Evolutionary conservation across 1,140 invertebrate genomes (phyloP), one percentile per base, ranked within the genome.

Genomic region (Glossosoma conforme): DNA sequence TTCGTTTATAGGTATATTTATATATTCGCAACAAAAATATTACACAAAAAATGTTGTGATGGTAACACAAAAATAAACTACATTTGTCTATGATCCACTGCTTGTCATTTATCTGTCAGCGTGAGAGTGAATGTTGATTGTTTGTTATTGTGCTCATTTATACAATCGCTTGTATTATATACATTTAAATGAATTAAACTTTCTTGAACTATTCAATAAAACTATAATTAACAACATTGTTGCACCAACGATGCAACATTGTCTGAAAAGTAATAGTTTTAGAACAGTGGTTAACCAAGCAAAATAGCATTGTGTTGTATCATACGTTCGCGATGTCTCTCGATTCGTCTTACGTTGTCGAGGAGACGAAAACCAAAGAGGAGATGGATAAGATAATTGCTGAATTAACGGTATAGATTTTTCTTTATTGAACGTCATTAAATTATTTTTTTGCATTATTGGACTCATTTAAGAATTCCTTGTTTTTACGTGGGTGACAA

Each of bases 341-440:
- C 17, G 52, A 58, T 17, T 18, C 22, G 21, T 52, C 52, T 9
- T 58, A 54, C 24, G 45, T 54, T 42, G 46, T 54, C 3, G 56
- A 58, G 40, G 52, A 58, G 28, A 47, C 36, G 8, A 54, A 54
- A 46, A 35, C 56, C 2, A 35, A 58, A 40, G 52, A 54, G 22
- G 52, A 58, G 22, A 43, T 58, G 14, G 56, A 58, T 22, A 30
- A 40, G 13, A 54, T 54, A 17, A 51, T 58, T n/a, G 30, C 33
- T 11, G 48, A 58, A 38, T 52, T 58, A 33, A 44, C 47, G 38
- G 56, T 58, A 48, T 18, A 19, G 15, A 38, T 30, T n/a, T 15
- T 49, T 18, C 18, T 28, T 24, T 21, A 2, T 24, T 32, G n/a
- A n/a, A n/a, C n/a, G n/a, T n/a, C n/a, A 46, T 37, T 28, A 28